Conservation (phyloP, 2,113 vertebrate species). For the Anguilla japonica region DNA sequence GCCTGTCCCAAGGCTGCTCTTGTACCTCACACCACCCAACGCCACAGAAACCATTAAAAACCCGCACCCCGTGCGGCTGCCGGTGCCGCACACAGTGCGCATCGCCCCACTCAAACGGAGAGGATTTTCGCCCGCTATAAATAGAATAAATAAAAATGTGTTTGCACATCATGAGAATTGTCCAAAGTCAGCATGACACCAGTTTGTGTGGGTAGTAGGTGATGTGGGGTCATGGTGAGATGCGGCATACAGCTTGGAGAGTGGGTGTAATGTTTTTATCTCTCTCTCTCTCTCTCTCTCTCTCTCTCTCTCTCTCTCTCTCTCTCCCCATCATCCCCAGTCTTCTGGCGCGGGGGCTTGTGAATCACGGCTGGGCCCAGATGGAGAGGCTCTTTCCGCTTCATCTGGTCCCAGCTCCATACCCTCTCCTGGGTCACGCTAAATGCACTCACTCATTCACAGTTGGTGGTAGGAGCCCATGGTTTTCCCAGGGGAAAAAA, state of each 20-base stretch:
- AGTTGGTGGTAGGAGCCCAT: background rate
- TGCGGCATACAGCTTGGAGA: background rate
- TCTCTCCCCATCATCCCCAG: background rate
- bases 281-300: background rate
- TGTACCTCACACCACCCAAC: background rate
- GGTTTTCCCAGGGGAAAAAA: background rate
- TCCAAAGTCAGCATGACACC: constrained; percentile 1
- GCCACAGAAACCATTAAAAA: background rate
- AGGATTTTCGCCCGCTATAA: background rate
- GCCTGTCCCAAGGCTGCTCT: background rate
- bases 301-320: background rate
- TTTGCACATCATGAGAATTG: background rate
- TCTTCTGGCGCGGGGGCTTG: background rate
- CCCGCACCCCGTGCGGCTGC: background rate
- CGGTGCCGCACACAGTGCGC: background rate
- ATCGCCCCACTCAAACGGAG: background rate
- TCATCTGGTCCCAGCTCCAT: background rate
- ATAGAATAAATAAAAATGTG: background rate
- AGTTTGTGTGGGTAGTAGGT: background rate
- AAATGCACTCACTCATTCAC: background rate
- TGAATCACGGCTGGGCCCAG: background rate
- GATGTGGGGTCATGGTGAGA: background rate
- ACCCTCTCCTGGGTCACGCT: background rate
- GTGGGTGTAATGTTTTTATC: background rate
- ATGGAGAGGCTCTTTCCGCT: background rate